These are phyloP conservation scores for Meiosimyza platycephala DNA, from an alignment of 2,888 invertebrate species.

Conservation along the genomic window DNA sequence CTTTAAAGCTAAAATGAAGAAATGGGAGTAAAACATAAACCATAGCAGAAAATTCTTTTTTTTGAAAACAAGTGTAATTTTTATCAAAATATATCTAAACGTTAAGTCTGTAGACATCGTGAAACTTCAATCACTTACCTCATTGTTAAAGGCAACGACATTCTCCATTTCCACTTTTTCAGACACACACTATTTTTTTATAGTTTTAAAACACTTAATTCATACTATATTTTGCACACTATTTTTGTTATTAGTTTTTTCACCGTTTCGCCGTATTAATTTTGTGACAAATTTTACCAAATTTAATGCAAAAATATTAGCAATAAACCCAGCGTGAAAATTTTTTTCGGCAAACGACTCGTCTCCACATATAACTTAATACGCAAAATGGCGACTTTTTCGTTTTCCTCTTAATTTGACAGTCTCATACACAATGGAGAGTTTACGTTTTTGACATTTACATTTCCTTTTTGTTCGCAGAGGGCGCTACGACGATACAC, in stretches of 20 bases:
- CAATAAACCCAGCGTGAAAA: slow-evolving; percentile 43
- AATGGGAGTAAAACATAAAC: too few species aligned
- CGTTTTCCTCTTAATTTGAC: background rate
- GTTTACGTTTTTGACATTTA: background rate
- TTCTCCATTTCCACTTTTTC: slow-evolving; percentile 60
- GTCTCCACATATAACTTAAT: slow-evolving; percentile 50
- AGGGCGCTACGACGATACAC: slow-evolving; percentile 21
- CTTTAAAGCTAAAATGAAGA: too few species aligned
- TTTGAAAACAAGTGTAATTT: too few species aligned
- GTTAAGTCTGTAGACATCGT: background rate
- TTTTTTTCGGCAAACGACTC: slow-evolving; percentile 26
- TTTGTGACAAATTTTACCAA: slow-evolving; percentile 38
- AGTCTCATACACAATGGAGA: too few species aligned
- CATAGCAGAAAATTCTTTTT: too few species aligned
- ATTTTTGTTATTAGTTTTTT: background rate
- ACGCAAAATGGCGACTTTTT: slow-evolving; percentile 58
- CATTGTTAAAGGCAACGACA: slow-evolving; percentile 66
- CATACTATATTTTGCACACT: slow-evolving; percentile 32
- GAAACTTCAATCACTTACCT: slow-evolving; percentile 57
- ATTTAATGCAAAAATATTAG: slow-evolving; percentile 44
- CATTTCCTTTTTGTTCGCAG: background rate
- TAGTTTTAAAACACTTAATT: slow-evolving; percentile 21
- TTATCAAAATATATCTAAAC: too few species aligned
- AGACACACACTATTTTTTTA: slow-evolving; percentile 21
- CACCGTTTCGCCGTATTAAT: slow-evolving; percentile 19